A percentile compares a stretch with the other conserved stretches of the same genome.
Evolutionary conservation across 2,797 vertebrate species (phyloP).

Genomic region (Liparis tanakae): DNA sequence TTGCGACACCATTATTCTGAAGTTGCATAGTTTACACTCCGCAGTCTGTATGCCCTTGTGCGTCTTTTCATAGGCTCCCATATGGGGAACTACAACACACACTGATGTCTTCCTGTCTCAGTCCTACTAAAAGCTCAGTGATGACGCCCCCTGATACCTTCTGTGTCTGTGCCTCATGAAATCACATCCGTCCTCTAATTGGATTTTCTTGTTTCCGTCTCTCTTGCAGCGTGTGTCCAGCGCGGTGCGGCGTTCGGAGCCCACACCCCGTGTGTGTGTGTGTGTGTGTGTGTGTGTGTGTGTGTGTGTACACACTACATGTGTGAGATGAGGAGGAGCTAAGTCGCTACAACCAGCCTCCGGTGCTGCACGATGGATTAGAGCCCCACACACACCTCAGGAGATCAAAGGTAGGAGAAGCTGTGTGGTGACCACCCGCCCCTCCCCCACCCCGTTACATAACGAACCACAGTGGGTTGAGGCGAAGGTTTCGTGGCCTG

Average conservation of each 20-base stretch:
- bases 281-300: slow-evolving; percentile 18
- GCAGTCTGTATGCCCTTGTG: slow-evolving; percentile 17
- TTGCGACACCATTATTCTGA: slow-evolving; percentile 10
- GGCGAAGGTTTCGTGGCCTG: slow-evolving; percentile 12
- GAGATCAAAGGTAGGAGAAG: slow-evolving; percentile 84
- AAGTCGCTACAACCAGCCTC: slow-evolving; percentile 69
- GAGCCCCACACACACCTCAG: slow-evolving; percentile 77
- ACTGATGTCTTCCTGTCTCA: slow-evolving; percentile 18
- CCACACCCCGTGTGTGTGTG: slow-evolving; percentile 9
- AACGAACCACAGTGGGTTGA: slow-evolving; percentile 57
- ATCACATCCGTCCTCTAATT: slow-evolving; percentile 19
- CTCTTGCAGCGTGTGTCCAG: slow-evolving; percentile 42
- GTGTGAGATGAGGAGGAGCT: slow-evolving; percentile 80
- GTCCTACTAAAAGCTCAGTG: slow-evolving; percentile 13
- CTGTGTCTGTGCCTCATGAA: slow-evolving; percentile 13
- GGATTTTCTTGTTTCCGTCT: slow-evolving; percentile 21
- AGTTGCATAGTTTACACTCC: slow-evolving; percentile 1
- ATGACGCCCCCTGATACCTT: slow-evolving; percentile 2
- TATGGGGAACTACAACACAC: not conserved
- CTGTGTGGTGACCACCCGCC: slow-evolving; percentile 72
- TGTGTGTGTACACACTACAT: slow-evolving; percentile 25
- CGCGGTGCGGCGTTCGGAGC: slow-evolving; percentile 22
- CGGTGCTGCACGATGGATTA: slow-evolving; percentile 81
- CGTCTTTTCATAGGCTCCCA: slow-evolving; percentile 16
- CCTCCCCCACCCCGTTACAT: slow-evolving; percentile 56